Evolutionary conservation across 2,888 invertebrate genomes (phyloP).

Genomic region (Synergus itoensis): DNA sequence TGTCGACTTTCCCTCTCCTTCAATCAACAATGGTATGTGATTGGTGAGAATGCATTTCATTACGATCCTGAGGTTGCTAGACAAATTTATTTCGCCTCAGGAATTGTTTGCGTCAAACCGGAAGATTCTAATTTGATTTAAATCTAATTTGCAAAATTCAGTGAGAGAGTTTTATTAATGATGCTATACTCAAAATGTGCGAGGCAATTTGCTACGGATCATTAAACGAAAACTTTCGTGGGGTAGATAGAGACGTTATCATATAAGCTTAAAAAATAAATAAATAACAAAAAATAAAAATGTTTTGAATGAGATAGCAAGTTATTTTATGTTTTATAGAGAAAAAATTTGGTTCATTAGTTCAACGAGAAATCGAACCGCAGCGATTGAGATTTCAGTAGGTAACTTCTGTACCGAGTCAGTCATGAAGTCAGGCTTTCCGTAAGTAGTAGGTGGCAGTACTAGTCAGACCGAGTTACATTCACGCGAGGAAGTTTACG

Average conservation of each 20-base stretch:
- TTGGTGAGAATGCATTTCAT: constrained; percentile 26
- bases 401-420: constrained; percentile 72
- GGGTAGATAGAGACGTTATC: too few relatives aligned
- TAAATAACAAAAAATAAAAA: neutral
- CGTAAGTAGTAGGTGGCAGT: constrained; percentile 72
- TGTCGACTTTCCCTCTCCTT: constrained; percentile 28
- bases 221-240: neutral
- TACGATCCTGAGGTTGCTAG: constrained; percentile 13
- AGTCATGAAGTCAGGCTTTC: constrained; percentile 50
- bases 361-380: neutral
- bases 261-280: too few relatives aligned
- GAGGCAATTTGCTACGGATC: neutral
- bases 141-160: neutral
- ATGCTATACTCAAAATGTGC: neutral
- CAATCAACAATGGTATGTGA: constrained; percentile 35
- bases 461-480: constrained; percentile 64
- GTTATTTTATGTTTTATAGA: neutral
- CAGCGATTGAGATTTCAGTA: constrained; percentile 57
- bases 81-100: constrained; percentile 14
- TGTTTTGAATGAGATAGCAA: neutral
- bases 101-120: constrained; percentile 7
- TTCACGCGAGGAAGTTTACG: constrained; percentile 54
- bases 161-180: neutral
- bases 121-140: constrained; percentile 28
- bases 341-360: neutral